A percentile compares a stretch with the other conserved stretches of the same genome.
phyloP scores from a whole-genome alignment of 2,113 vertebrate species.

The Leucopsar rothschildi region DNA sequence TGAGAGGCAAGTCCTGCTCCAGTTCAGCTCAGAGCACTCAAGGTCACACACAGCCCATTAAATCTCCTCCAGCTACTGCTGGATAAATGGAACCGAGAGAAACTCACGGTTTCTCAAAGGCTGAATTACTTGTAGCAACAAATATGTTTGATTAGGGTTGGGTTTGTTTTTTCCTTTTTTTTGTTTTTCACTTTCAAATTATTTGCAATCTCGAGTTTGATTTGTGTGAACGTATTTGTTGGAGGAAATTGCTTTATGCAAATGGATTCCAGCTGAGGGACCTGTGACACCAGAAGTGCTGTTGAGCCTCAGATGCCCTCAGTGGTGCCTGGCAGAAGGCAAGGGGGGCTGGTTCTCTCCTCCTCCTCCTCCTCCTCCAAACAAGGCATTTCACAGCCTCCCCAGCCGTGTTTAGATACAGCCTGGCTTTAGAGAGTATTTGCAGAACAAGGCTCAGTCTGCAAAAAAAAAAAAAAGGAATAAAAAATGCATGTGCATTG shows the following conservation, averaged over 20 bases:
- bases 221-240: constrained; percentile 34
- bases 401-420: neutral
- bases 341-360: neutral
- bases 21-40: neutral
- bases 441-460: neutral
- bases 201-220: constrained; percentile 19
- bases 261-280: constrained; percentile 35
- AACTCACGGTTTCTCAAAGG: neutral
- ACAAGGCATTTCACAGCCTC: constrained; percentile 17
- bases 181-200: neutral
- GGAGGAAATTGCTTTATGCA: constrained; percentile 59
- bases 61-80: neutral
- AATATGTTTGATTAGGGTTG: neutral
- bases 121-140: neutral
- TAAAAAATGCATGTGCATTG: neutral
- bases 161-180: no score
- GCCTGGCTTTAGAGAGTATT: neutral
- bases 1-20: neutral
- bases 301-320: constrained; percentile 19
- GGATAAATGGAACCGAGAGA: neutral
- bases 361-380: neutral
- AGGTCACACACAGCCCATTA: neutral
- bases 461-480: neutral
- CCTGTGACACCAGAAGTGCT: constrained; percentile 16
- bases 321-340: neutral